Percentiles rank a stretch among this genome's conserved stretches.
These are phyloP conservation scores for Ypsolopha scabrella DNA, from an alignment of 2,888 invertebrate genomes.

Conservation along the genomic window DNA sequence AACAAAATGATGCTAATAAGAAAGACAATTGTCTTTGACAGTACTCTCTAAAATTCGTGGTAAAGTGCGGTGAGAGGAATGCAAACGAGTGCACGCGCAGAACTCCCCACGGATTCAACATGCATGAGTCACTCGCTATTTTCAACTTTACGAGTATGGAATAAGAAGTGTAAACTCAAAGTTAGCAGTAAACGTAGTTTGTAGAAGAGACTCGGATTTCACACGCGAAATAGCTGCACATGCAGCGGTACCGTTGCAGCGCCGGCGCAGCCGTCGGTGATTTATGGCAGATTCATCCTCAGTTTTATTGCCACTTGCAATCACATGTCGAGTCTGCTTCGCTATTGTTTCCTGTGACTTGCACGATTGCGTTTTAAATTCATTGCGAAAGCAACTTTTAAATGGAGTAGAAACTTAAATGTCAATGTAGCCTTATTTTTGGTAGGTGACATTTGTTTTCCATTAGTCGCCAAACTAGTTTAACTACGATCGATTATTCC, in stretches of 20 bases:
- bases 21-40: conserved; percentile 38
- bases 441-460: too few relatives aligned
- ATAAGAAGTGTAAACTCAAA: not conserved
- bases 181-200: not conserved
- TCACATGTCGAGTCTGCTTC: not conserved
- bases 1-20: conserved; percentile 36
- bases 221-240: conserved; percentile 23
- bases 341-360: not conserved
- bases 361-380: too few relatives aligned
- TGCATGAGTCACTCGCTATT: not conserved
- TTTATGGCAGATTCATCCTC: conserved; percentile 3
- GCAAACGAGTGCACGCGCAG: conserved; percentile 29
- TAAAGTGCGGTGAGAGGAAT: conserved; percentile 44
- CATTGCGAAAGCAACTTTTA: too few relatives aligned
- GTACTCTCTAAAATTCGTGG: conserved; percentile 42
- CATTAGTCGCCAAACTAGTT: not conserved
- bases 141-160: not conserved
- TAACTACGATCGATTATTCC: too few relatives aligned
- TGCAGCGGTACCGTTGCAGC: conserved; percentile 1
- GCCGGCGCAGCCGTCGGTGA: not conserved
- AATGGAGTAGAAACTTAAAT: too few relatives aligned
- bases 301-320: not conserved
- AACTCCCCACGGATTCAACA: not conserved
- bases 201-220: conserved; percentile 21
- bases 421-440: too few relatives aligned